Conservation (phyloP, 1,140 invertebrate genomes). For the Philopotamus ludificatus region DNA sequence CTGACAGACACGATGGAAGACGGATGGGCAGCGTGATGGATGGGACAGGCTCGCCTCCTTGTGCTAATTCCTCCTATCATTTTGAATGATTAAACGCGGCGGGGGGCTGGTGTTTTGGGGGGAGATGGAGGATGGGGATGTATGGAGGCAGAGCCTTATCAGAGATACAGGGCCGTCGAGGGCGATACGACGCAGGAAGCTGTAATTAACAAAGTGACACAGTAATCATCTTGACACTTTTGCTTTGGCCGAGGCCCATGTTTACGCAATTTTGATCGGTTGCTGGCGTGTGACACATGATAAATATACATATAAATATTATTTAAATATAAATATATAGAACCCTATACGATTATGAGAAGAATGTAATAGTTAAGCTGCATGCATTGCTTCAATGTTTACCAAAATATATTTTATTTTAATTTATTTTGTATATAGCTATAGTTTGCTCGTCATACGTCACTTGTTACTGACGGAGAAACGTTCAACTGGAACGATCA, state of each 20-base stretch:
- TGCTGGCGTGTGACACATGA: too few relatives aligned
- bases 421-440: too few relatives aligned
- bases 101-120: slow-evolving; percentile 6
- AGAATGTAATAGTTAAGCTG: too few relatives aligned
- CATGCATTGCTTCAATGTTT: too few relatives aligned
- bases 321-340: too few relatives aligned
- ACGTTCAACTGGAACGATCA: too few relatives aligned
- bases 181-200: background rate
- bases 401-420: too few relatives aligned
- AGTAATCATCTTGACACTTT: background rate
- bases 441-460: too few relatives aligned
- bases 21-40: slow-evolving; percentile 38
- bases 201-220: background rate
- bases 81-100: slow-evolving; percentile 35
- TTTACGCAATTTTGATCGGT: background rate
- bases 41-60: slow-evolving; percentile 12
- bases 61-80: slow-evolving; percentile 34
- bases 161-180: background rate
- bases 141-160: background rate
- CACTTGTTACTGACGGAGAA: too few relatives aligned
- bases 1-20: slow-evolving; percentile 40
- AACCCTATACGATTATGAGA: too few relatives aligned
- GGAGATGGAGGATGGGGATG: background rate
- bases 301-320: too few relatives aligned
- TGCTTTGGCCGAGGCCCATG: background rate